Conservation (phyloP, 1,140 invertebrate genomes). For the Oncopodura yosiiana region DNA sequence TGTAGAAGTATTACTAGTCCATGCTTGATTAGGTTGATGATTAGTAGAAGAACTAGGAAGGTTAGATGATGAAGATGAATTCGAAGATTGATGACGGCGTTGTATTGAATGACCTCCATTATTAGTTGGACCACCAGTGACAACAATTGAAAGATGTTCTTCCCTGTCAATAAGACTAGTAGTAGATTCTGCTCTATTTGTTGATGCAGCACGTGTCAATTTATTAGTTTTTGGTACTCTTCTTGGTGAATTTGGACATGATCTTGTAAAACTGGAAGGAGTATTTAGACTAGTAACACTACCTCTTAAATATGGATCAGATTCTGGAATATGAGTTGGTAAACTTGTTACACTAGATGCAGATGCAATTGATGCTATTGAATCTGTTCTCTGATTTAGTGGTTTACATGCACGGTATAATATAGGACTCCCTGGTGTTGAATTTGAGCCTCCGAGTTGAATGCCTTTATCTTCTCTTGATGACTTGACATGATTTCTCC, state of each 20-base stretch:
- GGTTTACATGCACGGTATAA: slow-evolving; percentile 24
- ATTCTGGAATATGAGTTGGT: slow-evolving; percentile 18
- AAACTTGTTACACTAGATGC: slow-evolving; percentile 27
- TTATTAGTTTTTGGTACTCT: slow-evolving; percentile 28
- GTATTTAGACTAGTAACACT: background rate
- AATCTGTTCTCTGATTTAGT: slow-evolving; percentile 23
- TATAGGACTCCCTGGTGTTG: slow-evolving; percentile 30
- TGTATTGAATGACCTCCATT: too few relatives aligned
- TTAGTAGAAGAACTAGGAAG: slow-evolving; percentile 10
- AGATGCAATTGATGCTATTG: slow-evolving; percentile 30
- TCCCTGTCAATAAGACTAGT: background rate
- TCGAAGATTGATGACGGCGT: background rate
- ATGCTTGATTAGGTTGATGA: background rate
- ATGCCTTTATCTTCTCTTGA: background rate
- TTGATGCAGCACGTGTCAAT: slow-evolving; percentile 11
- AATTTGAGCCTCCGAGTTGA: slow-evolving; percentile 18
- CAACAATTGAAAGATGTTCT: too few relatives aligned
- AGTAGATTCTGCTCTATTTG: background rate
- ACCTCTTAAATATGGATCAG: background rate
- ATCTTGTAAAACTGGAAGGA: slow-evolving; percentile 15
- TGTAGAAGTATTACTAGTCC: background rate
- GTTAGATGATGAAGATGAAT: slow-evolving; percentile 1
- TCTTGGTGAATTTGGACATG: slow-evolving; percentile 25
- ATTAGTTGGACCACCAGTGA: too few relatives aligned
- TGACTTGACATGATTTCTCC: slow-evolving; percentile 28